These are phyloP conservation scores for Enteromius paludinosus DNA, from an alignment of 2,797 vertebrate genomes.

Conservation along the genomic window DNA sequence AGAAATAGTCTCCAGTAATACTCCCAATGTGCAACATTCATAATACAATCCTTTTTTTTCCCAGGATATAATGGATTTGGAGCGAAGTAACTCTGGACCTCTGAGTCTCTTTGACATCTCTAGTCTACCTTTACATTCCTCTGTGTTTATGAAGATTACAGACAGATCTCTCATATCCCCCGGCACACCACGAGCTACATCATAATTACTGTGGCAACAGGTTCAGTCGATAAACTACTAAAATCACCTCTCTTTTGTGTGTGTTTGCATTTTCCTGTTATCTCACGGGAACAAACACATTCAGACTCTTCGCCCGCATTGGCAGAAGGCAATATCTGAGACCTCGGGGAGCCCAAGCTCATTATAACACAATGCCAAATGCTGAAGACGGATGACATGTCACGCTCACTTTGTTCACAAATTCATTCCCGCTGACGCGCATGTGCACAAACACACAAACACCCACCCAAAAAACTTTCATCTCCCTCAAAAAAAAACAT, in stretches of 20 bases:
- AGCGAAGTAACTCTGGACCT: neutral
- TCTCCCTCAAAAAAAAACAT: slow-evolving; percentile 58
- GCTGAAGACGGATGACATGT: slow-evolving; percentile 69
- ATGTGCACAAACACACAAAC: slow-evolving; percentile 14
- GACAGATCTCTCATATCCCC: slow-evolving; percentile 5
- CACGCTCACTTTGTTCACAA: slow-evolving; percentile 66
- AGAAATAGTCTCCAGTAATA: neutral
- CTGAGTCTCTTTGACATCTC: neutral
- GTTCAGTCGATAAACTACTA: slow-evolving; percentile 38
- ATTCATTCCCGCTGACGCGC: slow-evolving; percentile 56
- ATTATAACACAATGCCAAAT: slow-evolving; percentile 75
- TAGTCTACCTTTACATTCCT: neutral
- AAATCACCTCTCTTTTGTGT: slow-evolving; percentile 32
- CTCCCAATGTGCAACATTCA: neutral
- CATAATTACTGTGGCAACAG: slow-evolving; percentile 34
- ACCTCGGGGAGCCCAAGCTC: slow-evolving; percentile 73
- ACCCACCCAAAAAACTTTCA: slow-evolving; percentile 50
- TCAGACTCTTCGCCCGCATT: slow-evolving; percentile 69
- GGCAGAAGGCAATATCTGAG: slow-evolving; percentile 75
- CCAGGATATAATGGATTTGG: neutral
- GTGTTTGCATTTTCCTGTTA: slow-evolving; percentile 65
- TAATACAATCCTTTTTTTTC: neutral
- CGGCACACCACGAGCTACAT: neutral
- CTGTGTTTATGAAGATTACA: slow-evolving; percentile 15
- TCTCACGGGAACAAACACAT: slow-evolving; percentile 67